Evolutionary conservation across 2,888 invertebrate species (phyloP).

Genomic region (Rhamphomyia laevipes): DNA sequence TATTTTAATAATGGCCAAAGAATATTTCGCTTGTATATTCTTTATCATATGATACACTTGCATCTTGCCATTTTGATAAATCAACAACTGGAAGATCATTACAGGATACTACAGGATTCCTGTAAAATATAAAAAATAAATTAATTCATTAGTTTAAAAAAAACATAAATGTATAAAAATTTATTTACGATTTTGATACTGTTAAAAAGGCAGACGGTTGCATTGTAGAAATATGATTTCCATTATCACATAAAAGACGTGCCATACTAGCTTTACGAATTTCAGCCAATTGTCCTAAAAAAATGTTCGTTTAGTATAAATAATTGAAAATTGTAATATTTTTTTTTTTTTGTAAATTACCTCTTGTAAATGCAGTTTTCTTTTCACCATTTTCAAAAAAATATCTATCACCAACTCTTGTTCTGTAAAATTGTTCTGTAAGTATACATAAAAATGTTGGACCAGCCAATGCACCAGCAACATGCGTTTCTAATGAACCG

Average conservation of each 20-base stretch:
- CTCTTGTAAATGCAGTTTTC: background rate
- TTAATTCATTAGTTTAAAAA: background rate
- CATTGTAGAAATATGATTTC: constrained; percentile 51
- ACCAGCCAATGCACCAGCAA: constrained; percentile 66
- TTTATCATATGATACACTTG: constrained; percentile 7
- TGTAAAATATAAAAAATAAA: constrained; percentile 31
- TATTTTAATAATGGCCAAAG: no score
- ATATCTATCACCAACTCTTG: constrained; percentile 74
- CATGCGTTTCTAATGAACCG: constrained; percentile 65
- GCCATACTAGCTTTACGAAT: constrained; percentile 67
- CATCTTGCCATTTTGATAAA: constrained; percentile 49
- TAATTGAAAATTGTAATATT: background rate
- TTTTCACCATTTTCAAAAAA: constrained; percentile 60
- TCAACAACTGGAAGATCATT: constrained; percentile 46
- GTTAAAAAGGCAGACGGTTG: constrained; percentile 56
- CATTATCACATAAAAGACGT: constrained; percentile 69
- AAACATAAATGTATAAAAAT: background rate
- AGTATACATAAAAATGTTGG: constrained; percentile 83
- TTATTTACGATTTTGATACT: constrained; percentile 46
- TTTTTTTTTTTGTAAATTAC: background rate
- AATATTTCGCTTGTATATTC: background rate
- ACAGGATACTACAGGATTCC: constrained; percentile 51
- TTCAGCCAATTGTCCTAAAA: constrained; percentile 56
- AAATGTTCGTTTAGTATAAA: background rate
- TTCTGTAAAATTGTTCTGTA: constrained; percentile 75